A percentile compares a stretch with the other conserved stretches of the same genome.
Conservation (phyloP, 2,113 vertebrate genomes). For the Tyrannus savana region DNA sequence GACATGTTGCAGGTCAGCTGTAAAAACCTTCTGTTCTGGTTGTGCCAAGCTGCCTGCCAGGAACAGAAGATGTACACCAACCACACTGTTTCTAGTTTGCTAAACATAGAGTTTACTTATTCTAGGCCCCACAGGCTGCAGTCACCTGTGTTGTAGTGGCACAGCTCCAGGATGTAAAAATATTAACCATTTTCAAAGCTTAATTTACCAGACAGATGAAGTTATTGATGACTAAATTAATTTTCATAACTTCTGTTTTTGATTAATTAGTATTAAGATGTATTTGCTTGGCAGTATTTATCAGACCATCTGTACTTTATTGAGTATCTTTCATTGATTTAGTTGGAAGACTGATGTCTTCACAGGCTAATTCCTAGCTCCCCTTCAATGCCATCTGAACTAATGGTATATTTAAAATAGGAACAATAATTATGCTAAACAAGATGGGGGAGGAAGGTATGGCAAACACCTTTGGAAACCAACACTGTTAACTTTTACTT, state of each 20-base stretch:
- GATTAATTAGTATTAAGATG: not conserved
- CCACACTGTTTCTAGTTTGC: not conserved
- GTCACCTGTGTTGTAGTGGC: not conserved
- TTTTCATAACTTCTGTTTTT: slow-evolving; percentile 11
- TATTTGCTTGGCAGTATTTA: not conserved
- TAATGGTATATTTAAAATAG: not conserved
- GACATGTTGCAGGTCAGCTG: rapidly evolving
- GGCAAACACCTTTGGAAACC: not conserved
- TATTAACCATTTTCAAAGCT: not conserved
- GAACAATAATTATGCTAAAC: not conserved
- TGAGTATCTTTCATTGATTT: not conserved
- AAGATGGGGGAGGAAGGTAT: not conserved
- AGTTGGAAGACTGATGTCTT: not conserved
- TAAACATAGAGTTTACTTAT: not conserved
- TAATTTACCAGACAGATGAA: not conserved
- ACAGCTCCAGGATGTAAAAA: not conserved
- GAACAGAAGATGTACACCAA: not conserved
- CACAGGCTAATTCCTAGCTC: not conserved
- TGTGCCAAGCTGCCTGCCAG: not conserved
- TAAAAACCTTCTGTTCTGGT: rapidly evolving
- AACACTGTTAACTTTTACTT: not conserved
- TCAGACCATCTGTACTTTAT: not conserved
- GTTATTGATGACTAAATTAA: not conserved
- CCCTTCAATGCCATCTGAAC: not conserved
- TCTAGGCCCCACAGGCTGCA: not conserved